Evolutionary conservation across 2,797 vertebrate species (phyloP).

Genomic region (Dipus sagitta): DNA sequence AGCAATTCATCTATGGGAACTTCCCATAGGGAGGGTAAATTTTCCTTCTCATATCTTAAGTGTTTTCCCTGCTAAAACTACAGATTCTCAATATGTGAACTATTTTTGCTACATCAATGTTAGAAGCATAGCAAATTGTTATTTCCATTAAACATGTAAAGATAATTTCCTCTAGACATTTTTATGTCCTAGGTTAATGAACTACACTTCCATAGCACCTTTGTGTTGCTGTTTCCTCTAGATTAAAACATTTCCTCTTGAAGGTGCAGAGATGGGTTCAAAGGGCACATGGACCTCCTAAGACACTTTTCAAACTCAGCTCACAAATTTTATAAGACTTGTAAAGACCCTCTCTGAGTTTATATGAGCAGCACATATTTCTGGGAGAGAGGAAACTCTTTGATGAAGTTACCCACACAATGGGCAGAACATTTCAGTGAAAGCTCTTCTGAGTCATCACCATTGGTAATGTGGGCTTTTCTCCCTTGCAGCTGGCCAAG

Average conservation of each 20-base stretch:
- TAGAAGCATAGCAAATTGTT: slow-evolving; percentile 46
- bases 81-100: not conserved
- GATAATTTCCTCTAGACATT: not conserved
- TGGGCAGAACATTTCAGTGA: fast-evolving
- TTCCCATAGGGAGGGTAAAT: not conserved
- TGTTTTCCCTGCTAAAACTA: not conserved
- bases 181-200: not conserved
- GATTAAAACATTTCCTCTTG: not conserved
- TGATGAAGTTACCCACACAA: not conserved
- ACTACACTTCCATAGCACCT: not conserved
- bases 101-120: not conserved
- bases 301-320: not conserved
- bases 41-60: not conserved
- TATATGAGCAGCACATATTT: no score
- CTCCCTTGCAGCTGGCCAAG: no score
- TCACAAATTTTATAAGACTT: not conserved
- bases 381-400: not conserved
- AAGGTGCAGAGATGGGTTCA: not conserved
- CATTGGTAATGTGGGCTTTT: no score
- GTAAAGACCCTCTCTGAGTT: not conserved
- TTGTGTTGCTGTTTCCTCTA: not conserved
- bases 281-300: not conserved
- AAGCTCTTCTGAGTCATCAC: not conserved
- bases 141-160: slow-evolving; percentile 3
- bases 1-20: not conserved